These are phyloP conservation scores for Rhopalosiphum nymphaeae DNA, from an alignment of 2,888 invertebrate species.

Conservation along the genomic window DNA sequence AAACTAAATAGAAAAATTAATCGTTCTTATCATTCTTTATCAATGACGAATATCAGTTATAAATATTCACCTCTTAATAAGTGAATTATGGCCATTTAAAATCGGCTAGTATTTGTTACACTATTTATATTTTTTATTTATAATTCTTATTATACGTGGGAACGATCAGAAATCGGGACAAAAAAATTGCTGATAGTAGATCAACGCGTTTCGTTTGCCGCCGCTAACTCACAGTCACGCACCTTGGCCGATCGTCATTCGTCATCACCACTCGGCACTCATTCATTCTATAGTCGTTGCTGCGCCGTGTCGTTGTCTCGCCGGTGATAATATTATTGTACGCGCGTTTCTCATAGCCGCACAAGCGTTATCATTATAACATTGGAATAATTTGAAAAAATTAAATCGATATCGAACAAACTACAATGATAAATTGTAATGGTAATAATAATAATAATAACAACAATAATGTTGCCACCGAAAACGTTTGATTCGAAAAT, in stretches of 20 bases:
- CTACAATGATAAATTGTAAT: neutral
- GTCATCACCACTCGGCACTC: neutral
- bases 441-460: neutral
- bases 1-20: neutral
- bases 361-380: neutral
- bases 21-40: neutral
- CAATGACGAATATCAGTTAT: neutral
- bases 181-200: neutral
- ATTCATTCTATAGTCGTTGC: neutral
- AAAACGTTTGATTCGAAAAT: neutral
- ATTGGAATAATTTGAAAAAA: neutral
- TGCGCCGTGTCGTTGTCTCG: neutral
- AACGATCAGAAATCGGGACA: neutral
- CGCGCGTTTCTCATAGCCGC: neutral
- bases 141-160: neutral
- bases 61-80: neutral
- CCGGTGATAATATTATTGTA: neutral
- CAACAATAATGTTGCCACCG: neutral
- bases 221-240: neutral
- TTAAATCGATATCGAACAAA: neutral
- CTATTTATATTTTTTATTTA: neutral
- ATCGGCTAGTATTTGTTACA: no score
- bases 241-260: neutral
- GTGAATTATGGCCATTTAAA: neutral
- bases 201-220: neutral